Evolutionary conservation across 2,113 vertebrate genomes (phyloP), one percentile per base, ranked within the genome.

Genomic region (Tautogolabrus adspersus): DNA sequence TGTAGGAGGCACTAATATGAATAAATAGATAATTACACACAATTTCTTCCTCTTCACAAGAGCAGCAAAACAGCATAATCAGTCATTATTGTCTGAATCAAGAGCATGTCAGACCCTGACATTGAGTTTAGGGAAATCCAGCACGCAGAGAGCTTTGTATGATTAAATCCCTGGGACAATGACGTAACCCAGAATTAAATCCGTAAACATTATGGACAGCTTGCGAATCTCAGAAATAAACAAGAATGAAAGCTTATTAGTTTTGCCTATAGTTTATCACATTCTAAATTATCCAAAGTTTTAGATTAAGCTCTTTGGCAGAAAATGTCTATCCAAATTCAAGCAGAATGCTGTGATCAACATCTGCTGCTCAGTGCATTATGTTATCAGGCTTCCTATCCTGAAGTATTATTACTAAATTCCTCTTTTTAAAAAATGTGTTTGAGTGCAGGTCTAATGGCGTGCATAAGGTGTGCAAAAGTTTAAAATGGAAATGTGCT

Each of bases 121-220:
- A 13, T 10, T 11, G 19, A 38, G 8, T 46, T 47, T 19, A 6
- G 10, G 19, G 22, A 61, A 22, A 37, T 66, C 5, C 74, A 66
- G 44, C 61, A 51, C 65, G 12, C 52, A 55, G 1, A 52, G 57
- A 4, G 0, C 38, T 79, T 51, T 38, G 51, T 18, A 26, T 38
- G 46, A 64, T 59, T 72, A 44, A 59, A 83, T 75, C 75, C 73
- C 42, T 52, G 37, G 23, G 47, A 51, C 7, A 21, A 21, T 56
- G 26, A 78, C 54, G 62, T 72, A 62, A 75, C 30, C 34, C 3
- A 34, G 21, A 72, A 34, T 78, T 42, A 64, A 74, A 81, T 49
- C 66, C 57, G 30, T 13, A 54, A 66, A 73, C 60, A 55, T 19
- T 4, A 47, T 13, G 30, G 57, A 30, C 44, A 44, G 79, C 62